Percentiles rank a stretch among this genome's conserved stretches.
Conservation (phyloP, 1,140 invertebrate genomes). For the Megathymus violae region DNA sequence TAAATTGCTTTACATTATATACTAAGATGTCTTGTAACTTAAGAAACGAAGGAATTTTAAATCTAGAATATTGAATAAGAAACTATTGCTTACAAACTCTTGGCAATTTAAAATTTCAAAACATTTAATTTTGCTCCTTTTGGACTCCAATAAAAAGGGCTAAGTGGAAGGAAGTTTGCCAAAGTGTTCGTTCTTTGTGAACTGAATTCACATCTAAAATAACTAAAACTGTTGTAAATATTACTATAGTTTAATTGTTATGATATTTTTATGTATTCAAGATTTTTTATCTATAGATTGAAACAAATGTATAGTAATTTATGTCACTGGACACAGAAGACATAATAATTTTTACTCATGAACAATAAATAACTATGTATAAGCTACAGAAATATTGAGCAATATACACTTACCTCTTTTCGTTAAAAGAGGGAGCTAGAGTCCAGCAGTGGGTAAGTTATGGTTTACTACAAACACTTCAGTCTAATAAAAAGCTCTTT, state of each 20-base stretch:
- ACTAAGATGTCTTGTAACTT: conserved; percentile 5
- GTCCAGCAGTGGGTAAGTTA: no score
- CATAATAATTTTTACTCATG: no score
- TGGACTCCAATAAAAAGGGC: conserved; percentile 25
- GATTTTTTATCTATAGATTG: not conserved
- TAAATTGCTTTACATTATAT: no score
- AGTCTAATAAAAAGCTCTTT: no score
- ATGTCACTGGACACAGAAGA: no score
- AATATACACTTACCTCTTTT: no score
- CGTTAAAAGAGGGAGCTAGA: no score
- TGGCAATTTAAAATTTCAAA: conserved; percentile 33
- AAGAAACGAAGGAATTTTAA: conserved; percentile 13
- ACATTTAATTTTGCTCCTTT: conserved; percentile 31
- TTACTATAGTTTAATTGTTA: conserved; percentile 42
- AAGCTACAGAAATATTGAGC: no score
- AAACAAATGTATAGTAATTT: no score
- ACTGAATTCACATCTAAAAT: conserved; percentile 24
- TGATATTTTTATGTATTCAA: conserved; percentile 39
- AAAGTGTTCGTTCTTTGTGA: conserved; percentile 22
- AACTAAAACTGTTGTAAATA: conserved; percentile 12
- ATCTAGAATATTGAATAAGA: conserved; percentile 24
- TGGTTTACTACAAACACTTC: no score
- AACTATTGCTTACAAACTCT: conserved; percentile 30
- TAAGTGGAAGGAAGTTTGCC: conserved; percentile 29
- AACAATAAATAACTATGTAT: no score